Evolutionary conservation across 2,113 vertebrate genomes (phyloP).

Genomic region (Lophochroa leadbeateri): DNA sequence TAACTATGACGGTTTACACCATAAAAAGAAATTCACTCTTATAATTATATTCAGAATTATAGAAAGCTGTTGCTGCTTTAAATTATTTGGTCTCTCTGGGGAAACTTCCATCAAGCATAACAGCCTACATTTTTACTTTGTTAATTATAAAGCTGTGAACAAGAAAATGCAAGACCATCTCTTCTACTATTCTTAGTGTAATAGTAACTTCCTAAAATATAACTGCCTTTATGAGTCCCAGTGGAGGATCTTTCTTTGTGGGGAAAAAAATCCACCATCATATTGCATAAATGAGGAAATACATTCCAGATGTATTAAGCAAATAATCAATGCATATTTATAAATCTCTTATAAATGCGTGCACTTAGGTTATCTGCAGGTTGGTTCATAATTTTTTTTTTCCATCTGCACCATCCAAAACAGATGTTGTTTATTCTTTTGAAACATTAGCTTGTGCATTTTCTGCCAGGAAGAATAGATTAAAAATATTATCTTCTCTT

Average conservation of each 20-base stretch:
- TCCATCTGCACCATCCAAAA: neutral
- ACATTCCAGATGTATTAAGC: neutral
- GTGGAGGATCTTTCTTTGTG: conserved; percentile 1
- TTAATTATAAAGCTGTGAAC: conserved; percentile 65
- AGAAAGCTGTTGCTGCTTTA: conserved; percentile 39
- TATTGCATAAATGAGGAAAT: conserved; percentile 11
- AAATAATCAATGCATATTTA: neutral
- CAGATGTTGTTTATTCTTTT: neutral
- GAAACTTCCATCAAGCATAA: conserved; percentile 50
- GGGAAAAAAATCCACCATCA: neutral
- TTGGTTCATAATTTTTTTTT: neutral
- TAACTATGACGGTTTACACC: neutral
- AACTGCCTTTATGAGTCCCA: conserved; percentile 41
- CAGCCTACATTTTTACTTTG: conserved; percentile 55
- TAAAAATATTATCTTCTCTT: neutral
- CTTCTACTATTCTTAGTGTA: conserved; percentile 35
- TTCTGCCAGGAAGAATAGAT: neutral
- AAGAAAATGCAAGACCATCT: conserved; percentile 55
- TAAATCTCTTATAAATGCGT: neutral
- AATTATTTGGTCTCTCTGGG: conserved; percentile 55
- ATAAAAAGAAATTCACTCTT: conserved; percentile 16
- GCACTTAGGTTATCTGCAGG: neutral
- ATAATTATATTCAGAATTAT: conserved; percentile 41
- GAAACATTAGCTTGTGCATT: neutral
- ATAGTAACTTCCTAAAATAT: conserved; percentile 53